Evolutionary conservation across 1,140 invertebrate genomes (phyloP).

Genomic region (Lordiphosa mommai): DNA sequence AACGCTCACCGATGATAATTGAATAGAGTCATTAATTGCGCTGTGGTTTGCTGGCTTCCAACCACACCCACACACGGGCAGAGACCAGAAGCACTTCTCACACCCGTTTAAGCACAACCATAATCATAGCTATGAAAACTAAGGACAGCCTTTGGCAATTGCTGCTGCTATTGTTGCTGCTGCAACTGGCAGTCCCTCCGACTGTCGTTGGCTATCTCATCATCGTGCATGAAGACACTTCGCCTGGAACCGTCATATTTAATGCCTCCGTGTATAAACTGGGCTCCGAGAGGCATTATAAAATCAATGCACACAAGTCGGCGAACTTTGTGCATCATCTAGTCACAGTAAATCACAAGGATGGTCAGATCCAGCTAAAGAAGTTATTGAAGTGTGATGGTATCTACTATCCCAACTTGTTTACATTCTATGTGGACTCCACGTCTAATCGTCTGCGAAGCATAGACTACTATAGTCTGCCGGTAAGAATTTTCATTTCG

Average conservation of each 20-base stretch:
- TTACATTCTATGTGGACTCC: constrained; percentile 92
- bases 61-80: constrained; percentile 10
- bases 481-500: constrained; percentile 88
- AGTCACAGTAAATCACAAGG: constrained; percentile 86
- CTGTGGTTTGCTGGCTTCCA: constrained; percentile 54
- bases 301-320: constrained; percentile 88
- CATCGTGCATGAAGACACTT: constrained; percentile 85
- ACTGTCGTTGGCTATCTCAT: constrained; percentile 84
- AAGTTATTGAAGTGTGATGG: constrained; percentile 88
- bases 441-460: constrained; percentile 88
- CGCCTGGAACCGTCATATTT: constrained; percentile 86
- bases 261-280: constrained; percentile 89
- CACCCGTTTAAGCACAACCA: constrained; percentile 2
- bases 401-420: constrained; percentile 89
- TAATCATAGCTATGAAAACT: constrained; percentile 35
- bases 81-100: not conserved
- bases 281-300: constrained; percentile 86
- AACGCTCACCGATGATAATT: constrained; percentile 61
- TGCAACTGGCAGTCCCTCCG: constrained; percentile 18
- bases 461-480: constrained; percentile 91
- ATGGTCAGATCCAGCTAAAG: constrained; percentile 87
- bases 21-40: constrained; percentile 58
- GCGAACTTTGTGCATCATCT: constrained; percentile 90
- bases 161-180: constrained; percentile 18
- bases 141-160: constrained; percentile 23